A percentile compares a stretch with the other conserved stretches of the same genome.
phyloP scores from a whole-genome alignment of 2,797 vertebrate genomes.

The Masticophis lateralis region DNA sequence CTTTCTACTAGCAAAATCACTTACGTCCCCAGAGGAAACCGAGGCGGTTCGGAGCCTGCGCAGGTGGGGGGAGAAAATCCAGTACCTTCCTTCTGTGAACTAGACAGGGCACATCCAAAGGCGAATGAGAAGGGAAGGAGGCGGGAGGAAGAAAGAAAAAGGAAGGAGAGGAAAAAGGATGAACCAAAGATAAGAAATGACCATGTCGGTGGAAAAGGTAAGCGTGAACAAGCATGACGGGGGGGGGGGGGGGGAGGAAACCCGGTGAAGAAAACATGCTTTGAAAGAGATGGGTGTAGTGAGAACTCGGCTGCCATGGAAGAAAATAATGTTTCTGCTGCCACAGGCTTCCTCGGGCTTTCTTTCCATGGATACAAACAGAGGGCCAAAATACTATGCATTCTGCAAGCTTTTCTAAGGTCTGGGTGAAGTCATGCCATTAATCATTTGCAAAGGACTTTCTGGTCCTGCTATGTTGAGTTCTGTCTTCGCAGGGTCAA shows the following conservation, averaged over 20 bases:
- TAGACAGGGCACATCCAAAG: conserved; percentile 64
- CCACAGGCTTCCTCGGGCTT: not conserved
- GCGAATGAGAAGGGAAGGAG: conserved; percentile 54
- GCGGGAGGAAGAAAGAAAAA: conserved; percentile 21
- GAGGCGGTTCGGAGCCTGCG: conserved; percentile 74
- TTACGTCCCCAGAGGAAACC: conserved; percentile 76
- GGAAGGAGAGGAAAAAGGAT: not conserved
- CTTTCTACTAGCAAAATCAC: conserved; percentile 58
- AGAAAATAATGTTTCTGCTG: not conserved
- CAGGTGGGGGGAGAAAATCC: conserved; percentile 86
- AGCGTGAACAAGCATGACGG: not conserved
- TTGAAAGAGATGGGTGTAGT: not conserved
- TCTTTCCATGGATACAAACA: not conserved
- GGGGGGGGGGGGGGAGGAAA: accelerated
- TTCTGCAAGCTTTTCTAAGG: not conserved
- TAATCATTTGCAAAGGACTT: not conserved
- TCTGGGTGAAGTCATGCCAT: not conserved
- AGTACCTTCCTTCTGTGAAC: conserved; percentile 90
- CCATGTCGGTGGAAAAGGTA: not conserved
- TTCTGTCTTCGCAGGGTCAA: not conserved
- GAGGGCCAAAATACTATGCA: not conserved
- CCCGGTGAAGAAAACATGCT: conserved; percentile 27
- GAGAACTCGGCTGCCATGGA: not conserved
- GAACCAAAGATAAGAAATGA: conserved; percentile 43
- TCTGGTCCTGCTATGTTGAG: not conserved